phyloP scores from a whole-genome alignment of 92 coral and sea anemone genomes.

The Parazoanthus swiftii region DNA sequence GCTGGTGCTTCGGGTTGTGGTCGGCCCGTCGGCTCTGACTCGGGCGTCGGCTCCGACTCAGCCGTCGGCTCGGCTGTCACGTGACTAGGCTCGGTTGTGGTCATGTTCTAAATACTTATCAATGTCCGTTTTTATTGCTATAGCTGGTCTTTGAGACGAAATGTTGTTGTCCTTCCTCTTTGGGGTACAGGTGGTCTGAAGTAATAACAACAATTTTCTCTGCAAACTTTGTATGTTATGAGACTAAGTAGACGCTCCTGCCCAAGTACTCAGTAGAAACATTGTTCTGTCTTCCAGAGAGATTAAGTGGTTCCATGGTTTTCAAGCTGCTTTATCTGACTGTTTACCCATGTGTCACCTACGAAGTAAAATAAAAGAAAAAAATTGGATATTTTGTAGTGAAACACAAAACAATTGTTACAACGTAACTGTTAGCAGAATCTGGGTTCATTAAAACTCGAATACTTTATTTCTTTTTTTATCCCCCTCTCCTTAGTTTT shows the following conservation, averaged over 20 bases:
- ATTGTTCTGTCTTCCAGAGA: background rate
- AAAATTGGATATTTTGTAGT: too few relatives aligned
- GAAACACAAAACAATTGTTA: background rate
- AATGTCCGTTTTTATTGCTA: too few relatives aligned
- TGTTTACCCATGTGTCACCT: background rate
- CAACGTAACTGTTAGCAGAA: too few relatives aligned
- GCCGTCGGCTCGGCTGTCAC: slow-evolving; percentile 12
- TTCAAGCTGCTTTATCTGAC: background rate
- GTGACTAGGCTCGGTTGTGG: background rate
- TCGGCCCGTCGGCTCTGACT: slow-evolving; percentile 18
- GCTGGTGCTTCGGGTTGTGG: slow-evolving; percentile 32
- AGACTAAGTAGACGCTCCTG: background rate
- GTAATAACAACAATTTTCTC: too few relatives aligned
- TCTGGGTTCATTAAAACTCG: too few relatives aligned
- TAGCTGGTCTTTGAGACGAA: too few relatives aligned
- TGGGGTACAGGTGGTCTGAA: background rate
- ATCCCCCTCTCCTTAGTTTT: too few relatives aligned
- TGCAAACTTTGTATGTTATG: too few relatives aligned
- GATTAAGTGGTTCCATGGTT: background rate
- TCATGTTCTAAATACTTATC: background rate
- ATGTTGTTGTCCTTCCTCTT: too few relatives aligned
- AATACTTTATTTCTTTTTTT: too few relatives aligned
- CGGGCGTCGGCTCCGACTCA: background rate
- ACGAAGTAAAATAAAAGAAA: too few relatives aligned
- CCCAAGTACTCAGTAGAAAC: too few relatives aligned